These are phyloP conservation scores for Phoebastria nigripes DNA, from an alignment of 2,797 vertebrate species.

Conservation along the genomic window DNA sequence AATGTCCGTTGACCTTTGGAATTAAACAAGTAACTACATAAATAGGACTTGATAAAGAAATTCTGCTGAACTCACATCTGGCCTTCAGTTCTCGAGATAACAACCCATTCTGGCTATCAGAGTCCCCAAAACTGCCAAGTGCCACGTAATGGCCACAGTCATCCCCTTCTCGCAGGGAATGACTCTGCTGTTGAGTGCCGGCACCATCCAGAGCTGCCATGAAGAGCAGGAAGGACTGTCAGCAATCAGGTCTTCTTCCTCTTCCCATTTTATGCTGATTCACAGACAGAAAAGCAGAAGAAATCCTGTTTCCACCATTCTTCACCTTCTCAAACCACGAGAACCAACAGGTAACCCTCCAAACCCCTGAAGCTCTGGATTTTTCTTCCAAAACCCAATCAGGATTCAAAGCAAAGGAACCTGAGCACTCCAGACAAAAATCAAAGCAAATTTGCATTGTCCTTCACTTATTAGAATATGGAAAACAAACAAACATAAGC, in stretches of 20 bases:
- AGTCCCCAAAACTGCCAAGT: background rate
- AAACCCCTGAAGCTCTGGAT: background rate
- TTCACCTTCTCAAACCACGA: background rate
- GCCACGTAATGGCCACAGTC: background rate
- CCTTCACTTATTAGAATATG: background rate
- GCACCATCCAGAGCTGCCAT: background rate
- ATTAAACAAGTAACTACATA: background rate
- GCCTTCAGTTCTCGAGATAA: background rate
- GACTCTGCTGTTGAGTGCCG: rapidly evolving
- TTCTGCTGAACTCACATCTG: background rate
- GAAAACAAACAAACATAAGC: conserved; percentile 8
- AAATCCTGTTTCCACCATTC: background rate
- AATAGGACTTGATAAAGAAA: background rate
- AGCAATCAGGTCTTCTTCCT: background rate
- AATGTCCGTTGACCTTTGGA: background rate
- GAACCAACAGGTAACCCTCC: background rate
- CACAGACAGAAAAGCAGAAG: background rate
- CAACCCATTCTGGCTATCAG: background rate
- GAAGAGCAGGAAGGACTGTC: background rate
- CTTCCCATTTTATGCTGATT: background rate
- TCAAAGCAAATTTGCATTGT: background rate
- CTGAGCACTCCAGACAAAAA: background rate
- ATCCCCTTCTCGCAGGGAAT: rapidly evolving
- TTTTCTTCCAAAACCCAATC: background rate
- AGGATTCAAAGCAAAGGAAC: background rate